Percentiles rank a stretch among this genome's conserved stretches.
phyloP scores from a whole-genome alignment of 2,113 vertebrate species.

The Sula dactylatra region DNA sequence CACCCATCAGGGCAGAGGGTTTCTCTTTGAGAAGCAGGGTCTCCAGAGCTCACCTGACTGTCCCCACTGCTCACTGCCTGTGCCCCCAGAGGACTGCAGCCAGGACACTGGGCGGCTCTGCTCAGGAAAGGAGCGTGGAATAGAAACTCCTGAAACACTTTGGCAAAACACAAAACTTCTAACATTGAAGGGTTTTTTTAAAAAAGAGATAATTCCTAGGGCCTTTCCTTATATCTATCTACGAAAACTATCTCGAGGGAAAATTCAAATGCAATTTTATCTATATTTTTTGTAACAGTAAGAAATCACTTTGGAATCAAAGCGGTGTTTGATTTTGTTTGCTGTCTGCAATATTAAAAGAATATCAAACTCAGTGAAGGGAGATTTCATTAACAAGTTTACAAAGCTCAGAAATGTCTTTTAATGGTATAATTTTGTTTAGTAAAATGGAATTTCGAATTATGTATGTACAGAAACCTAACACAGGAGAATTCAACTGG shows the following conservation, averaged over 20 bases:
- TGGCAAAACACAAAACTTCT: neutral
- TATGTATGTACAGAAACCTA: neutral
- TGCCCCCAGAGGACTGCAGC: neutral
- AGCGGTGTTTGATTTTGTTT: neutral
- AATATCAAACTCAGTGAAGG: neutral
- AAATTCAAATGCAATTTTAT: neutral
- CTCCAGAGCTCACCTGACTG: neutral
- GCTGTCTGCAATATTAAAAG: neutral
- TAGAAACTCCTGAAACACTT: neutral
- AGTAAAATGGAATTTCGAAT: neutral
- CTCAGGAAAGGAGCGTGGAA: neutral
- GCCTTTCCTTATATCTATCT: neutral
- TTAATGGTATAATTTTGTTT: neutral
- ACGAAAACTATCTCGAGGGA: neutral
- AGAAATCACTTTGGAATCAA: neutral
- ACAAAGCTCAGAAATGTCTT: neutral
- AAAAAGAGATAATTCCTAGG: neutral
- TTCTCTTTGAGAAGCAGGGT: neutral
- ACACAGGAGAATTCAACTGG: neutral
- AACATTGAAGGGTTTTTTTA: fast-evolving
- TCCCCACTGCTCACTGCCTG: fast-evolving
- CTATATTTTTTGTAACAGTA: neutral
- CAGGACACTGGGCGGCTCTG: fast-evolving
- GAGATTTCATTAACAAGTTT: neutral
- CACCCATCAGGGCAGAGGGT: neutral